These are phyloP conservation scores for Poecilia picta DNA, from an alignment of 2,797 vertebrate species.

Conservation along the genomic window DNA sequence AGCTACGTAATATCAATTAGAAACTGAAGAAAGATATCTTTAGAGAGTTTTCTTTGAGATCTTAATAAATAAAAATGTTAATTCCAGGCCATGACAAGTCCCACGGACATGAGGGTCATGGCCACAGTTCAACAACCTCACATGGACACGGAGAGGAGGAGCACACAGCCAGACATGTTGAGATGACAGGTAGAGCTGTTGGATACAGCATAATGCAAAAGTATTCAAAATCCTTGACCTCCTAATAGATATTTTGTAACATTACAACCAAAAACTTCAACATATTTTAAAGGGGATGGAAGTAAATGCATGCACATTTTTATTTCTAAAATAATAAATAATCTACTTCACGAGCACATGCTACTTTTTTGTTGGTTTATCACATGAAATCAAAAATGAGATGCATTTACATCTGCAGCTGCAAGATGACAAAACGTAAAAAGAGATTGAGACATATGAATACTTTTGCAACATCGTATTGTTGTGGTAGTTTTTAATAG, in stretches of 20 bases:
- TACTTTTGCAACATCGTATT: neutral
- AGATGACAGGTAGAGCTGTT: constrained; percentile 8
- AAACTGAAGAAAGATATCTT: neutral
- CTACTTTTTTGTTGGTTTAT: neutral
- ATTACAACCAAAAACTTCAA: neutral
- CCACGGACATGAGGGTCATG: constrained; percentile 2
- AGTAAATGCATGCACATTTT: neutral
- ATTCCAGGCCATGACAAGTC: constrained; percentile 6
- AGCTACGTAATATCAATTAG: neutral
- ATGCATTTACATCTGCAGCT: neutral
- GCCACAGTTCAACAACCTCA: neutral
- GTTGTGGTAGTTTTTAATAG: neutral
- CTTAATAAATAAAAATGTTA: neutral
- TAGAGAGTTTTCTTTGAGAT: neutral
- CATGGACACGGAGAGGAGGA: constrained; percentile 4
- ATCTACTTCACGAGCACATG: neutral
- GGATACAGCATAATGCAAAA: neutral
- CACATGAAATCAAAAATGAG: neutral
- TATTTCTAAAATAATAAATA: neutral
- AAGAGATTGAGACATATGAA: neutral
- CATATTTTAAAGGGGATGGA: neutral
- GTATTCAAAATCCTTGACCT: neutral
- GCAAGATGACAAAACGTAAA: neutral
- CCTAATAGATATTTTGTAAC: neutral
- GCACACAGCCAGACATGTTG: neutral